These are phyloP conservation scores for Drosophila nebulosa DNA, from an alignment of 1,140 invertebrate genomes.

Conservation along the genomic window DNA sequence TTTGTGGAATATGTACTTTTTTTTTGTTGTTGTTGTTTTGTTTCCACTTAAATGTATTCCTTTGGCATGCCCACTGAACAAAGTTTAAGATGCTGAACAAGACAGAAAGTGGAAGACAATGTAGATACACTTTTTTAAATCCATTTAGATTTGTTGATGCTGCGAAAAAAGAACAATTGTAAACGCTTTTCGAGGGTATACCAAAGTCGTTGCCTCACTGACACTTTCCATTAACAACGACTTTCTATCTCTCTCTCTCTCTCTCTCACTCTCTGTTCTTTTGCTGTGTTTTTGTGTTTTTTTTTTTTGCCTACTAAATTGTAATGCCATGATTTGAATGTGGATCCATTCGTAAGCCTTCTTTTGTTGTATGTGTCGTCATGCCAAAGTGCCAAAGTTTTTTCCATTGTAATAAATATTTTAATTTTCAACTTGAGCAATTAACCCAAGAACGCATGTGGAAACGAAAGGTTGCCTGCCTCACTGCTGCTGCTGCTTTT, in stretches of 20 bases:
- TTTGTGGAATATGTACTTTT: neutral
- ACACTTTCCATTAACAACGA: neutral
- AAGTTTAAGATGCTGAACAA: too few relatives aligned
- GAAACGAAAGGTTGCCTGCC: constrained; percentile 17
- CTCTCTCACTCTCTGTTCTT: neutral
- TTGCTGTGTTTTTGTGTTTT: neutral
- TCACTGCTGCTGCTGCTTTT: neutral
- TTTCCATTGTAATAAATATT: constrained; percentile 77
- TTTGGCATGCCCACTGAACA: neutral
- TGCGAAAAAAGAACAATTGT: too few relatives aligned
- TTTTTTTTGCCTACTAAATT: neutral
- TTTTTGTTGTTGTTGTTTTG: neutral
- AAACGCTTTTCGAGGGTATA: neutral
- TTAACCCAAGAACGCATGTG: constrained; percentile 74
- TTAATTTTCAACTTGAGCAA: constrained; percentile 79
- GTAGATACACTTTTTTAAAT: too few relatives aligned
- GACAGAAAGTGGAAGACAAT: too few relatives aligned
- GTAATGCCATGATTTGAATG: neutral
- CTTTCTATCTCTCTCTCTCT: neutral
- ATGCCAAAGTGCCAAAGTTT: constrained; percentile 73
- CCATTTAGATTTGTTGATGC: too few relatives aligned
- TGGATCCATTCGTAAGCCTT: constrained; percentile 48
- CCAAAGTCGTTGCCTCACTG: neutral
- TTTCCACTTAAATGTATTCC: neutral
- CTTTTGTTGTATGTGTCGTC: constrained; percentile 68